These are phyloP conservation scores for Allophyes oxyacanthae DNA, from an alignment of 2,888 invertebrate species.

Conservation along the genomic window DNA sequence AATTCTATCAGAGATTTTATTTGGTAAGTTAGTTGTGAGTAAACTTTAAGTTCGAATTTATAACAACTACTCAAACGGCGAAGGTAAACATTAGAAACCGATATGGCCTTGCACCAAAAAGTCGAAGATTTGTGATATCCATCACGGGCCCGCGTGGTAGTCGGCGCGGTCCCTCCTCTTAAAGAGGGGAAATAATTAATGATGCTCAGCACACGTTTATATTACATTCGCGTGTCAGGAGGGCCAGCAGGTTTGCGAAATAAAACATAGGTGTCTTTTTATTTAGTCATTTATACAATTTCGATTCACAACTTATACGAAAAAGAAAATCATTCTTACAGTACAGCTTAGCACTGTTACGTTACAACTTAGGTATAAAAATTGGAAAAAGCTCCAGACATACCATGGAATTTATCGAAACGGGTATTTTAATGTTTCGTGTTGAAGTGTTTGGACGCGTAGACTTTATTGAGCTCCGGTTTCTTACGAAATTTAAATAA, in stretches of 20 bases:
- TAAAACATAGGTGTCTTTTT: slow-evolving; percentile 78
- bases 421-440: slow-evolving; percentile 59
- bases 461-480: slow-evolving; percentile 43
- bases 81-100: too few species aligned
- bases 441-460: slow-evolving; percentile 60
- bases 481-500: neutral
- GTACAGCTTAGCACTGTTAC: slow-evolving; percentile 73
- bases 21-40: too few species aligned
- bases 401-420: slow-evolving; percentile 71
- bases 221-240: slow-evolving; percentile 2
- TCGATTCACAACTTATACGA: slow-evolving; percentile 79
- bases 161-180: too few species aligned
- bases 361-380: slow-evolving; percentile 79
- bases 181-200: too few species aligned
- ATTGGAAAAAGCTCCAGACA: slow-evolving; percentile 78
- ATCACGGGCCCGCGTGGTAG: too few species aligned
- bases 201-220: slow-evolving; percentile 8
- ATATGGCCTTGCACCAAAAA: too few species aligned
- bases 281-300: slow-evolving; percentile 85
- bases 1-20: too few species aligned
- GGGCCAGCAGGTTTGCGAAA: slow-evolving; percentile 51
- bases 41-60: too few species aligned
- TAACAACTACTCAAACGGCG: too few species aligned
- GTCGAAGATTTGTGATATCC: too few species aligned
- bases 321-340: slow-evolving; percentile 72